Conservation (phyloP, 2,888 invertebrate genomes). For the Brachypterus glaber region DNA sequence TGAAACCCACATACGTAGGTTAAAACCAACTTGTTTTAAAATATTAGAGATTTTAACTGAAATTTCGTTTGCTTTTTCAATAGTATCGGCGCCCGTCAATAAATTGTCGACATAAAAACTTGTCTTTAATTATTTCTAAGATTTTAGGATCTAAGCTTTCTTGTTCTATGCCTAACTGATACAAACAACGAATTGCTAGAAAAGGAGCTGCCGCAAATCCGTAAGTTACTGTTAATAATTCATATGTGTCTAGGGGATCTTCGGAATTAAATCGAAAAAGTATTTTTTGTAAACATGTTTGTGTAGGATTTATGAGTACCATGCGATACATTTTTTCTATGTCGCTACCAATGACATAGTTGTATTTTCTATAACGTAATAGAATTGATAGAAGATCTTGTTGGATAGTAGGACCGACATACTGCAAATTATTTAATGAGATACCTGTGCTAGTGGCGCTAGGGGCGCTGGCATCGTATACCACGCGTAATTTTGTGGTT, state of each 20-base stretch:
- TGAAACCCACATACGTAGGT: neutral
- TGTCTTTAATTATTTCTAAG: neutral
- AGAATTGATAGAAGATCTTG: neutral
- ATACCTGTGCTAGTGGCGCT: no score
- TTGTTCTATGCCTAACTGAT: neutral
- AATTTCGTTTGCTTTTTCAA: neutral
- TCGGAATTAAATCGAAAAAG: neutral
- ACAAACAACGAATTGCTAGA: neutral
- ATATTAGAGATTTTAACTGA: neutral
- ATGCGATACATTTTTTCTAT: conserved; percentile 1
- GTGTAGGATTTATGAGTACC: conserved; percentile 1
- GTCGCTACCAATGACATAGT: neutral
- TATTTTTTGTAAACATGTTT: neutral
- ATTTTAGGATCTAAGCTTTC: neutral
- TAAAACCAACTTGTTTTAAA: neutral
- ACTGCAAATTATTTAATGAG: conserved; percentile 4
- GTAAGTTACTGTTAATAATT: neutral
- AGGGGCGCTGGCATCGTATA: no score
- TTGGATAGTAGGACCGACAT: conserved; percentile 7
- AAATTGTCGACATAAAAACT: neutral
- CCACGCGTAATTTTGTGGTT: no score
- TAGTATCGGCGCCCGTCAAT: neutral
- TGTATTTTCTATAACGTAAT: neutral
- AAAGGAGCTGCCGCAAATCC: conserved; percentile 9
- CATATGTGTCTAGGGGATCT: neutral